Evolutionary conservation across 92 coral and sea anemone genomes (phyloP).

Genomic region (Phymanthus crucifer): DNA sequence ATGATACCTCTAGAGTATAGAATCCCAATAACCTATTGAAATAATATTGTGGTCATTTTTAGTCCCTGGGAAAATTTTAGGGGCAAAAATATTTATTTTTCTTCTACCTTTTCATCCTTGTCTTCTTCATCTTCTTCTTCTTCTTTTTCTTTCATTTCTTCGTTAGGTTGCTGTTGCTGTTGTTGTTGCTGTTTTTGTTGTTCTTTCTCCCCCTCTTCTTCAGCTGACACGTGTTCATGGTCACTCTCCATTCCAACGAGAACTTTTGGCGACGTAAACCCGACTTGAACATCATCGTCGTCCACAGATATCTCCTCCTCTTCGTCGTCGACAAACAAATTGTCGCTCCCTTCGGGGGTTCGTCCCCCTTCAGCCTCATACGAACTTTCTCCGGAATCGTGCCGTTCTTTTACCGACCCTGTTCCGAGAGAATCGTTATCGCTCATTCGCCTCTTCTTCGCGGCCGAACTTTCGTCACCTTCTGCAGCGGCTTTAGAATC

Average conservation of each 20-base stretch:
- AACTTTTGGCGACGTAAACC: constrained; percentile 75
- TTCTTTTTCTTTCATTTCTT: not conserved
- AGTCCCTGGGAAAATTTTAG: not conserved
- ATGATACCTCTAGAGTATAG: no score
- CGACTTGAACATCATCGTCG: constrained; percentile 51
- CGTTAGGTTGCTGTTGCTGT: not conserved
- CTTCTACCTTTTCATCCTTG: constrained; percentile 24
- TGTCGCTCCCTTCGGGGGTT: constrained; percentile 63
- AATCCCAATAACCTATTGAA: not conserved
- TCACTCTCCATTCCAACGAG: constrained; percentile 63
- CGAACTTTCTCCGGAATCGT: constrained; percentile 32
- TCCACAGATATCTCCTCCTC: constrained; percentile 55
- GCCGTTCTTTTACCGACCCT: constrained; percentile 22
- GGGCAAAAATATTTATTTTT: not conserved
- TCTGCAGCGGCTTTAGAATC: constrained; percentile 17
- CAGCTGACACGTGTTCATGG: not conserved
- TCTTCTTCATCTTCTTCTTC: no score
- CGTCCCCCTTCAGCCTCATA: constrained; percentile 45
- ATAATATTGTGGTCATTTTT: not conserved
- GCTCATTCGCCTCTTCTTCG: constrained; percentile 19
- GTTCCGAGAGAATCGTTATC: constrained; percentile 37
- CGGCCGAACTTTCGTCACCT: constrained; percentile 6
- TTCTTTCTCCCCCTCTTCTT: not conserved
- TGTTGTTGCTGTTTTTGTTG: not conserved
- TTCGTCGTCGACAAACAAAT: constrained; percentile 64